Percentiles rank a stretch among this genome's conserved stretches.
Conservation (phyloP, 2,888 invertebrate genomes). For the Hipparchia semele region DNA sequence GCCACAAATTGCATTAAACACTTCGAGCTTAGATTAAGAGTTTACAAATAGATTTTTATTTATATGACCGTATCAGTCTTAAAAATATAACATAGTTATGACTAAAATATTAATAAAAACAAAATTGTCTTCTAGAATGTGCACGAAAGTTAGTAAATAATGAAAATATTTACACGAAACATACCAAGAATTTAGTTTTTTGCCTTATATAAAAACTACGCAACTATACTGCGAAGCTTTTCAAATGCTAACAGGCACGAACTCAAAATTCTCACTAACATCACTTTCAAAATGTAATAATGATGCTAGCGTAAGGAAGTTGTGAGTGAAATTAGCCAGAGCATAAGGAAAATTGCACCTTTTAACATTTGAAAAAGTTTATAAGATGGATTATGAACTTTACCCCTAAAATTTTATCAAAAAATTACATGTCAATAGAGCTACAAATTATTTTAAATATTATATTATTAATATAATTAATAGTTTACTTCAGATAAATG, state of each 20-base stretch:
- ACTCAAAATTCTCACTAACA: too few relatives aligned
- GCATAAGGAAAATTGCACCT: too few relatives aligned
- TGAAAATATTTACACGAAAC: constrained; percentile 25
- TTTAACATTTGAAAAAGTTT: too few relatives aligned
- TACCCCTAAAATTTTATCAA: constrained; percentile 19
- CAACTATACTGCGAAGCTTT: neutral
- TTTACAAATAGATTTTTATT: neutral
- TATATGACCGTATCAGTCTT: constrained; percentile 8
- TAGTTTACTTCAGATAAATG: constrained; percentile 19
- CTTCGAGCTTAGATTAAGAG: neutral
- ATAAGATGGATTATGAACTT: constrained; percentile 14
- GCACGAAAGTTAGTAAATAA: constrained; percentile 15
- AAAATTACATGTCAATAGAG: constrained; percentile 9
- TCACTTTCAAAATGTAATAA: too few relatives aligned
- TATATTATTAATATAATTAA: constrained; percentile 7
- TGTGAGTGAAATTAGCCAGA: too few relatives aligned
- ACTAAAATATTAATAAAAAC: neutral
- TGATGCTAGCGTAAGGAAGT: too few relatives aligned
- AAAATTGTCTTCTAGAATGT: constrained; percentile 3
- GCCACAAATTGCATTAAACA: neutral
- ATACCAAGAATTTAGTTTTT: constrained; percentile 1
- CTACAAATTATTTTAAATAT: constrained; percentile 1
- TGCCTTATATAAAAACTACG: neutral
- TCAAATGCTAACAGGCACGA: too few relatives aligned
- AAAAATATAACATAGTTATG: neutral